phyloP scores from a whole-genome alignment of 2,888 invertebrate genomes.

The Aethes cnicana region DNA sequence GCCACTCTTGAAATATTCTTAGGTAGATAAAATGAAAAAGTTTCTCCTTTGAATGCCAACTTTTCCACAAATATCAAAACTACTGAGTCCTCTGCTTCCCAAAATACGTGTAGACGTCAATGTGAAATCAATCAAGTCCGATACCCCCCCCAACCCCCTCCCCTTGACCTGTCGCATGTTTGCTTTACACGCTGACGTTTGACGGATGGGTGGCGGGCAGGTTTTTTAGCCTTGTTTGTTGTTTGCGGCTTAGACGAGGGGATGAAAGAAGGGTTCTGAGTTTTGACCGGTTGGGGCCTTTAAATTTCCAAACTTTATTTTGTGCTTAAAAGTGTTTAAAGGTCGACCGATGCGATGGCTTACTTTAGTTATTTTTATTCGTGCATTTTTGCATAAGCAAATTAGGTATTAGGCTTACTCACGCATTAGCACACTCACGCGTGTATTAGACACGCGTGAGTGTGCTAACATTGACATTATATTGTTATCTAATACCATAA shows the following conservation, averaged over 20 bases:
- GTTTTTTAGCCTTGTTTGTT: slow-evolving; percentile 32
- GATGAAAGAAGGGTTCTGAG: slow-evolving; percentile 1
- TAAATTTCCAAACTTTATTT: too few relatives aligned
- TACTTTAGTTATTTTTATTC: too few relatives aligned
- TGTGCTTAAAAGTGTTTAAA: too few relatives aligned
- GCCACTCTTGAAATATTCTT: too few relatives aligned
- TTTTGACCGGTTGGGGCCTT: slow-evolving; percentile 8
- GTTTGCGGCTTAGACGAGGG: slow-evolving; percentile 16
- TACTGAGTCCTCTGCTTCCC: slow-evolving; percentile 38
- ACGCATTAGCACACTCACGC: too few relatives aligned
- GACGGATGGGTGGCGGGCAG: slow-evolving; percentile 59
- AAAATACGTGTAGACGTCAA: slow-evolving; percentile 68
- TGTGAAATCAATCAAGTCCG: slow-evolving; percentile 78
- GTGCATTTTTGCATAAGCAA: too few relatives aligned
- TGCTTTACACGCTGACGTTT: slow-evolving; percentile 59
- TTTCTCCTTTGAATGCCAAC: neutral
- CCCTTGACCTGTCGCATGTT: slow-evolving; percentile 74
- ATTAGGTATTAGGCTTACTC: too few relatives aligned
- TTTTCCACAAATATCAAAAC: slow-evolving; percentile 42
- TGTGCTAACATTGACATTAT: too few relatives aligned
- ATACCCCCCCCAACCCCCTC: slow-evolving; percentile 36
- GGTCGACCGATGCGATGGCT: too few relatives aligned
- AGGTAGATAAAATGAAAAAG: too few relatives aligned
- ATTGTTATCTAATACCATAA: too few relatives aligned
- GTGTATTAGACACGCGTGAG: too few relatives aligned